Conservation (phyloP, 2,797 vertebrate genomes). For the Alexandromys oeconomus region DNA sequence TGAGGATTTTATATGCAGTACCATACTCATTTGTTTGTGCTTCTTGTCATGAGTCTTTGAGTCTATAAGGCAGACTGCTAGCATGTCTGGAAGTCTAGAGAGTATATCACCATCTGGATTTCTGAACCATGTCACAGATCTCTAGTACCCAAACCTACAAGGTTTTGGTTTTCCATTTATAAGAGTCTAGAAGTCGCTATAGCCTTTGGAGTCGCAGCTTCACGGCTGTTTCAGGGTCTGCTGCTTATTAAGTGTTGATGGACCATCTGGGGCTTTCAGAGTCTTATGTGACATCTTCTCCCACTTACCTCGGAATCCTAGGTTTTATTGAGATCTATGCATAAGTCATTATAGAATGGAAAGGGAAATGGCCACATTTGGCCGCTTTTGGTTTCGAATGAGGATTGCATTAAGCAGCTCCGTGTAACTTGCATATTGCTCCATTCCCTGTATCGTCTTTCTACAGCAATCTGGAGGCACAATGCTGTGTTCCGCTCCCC, state of each 20-base stretch:
- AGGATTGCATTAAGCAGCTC: neutral
- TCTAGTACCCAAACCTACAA: slow-evolving; percentile 60
- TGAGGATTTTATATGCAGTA: slow-evolving; percentile 27
- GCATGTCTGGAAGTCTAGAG: neutral
- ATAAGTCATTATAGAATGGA: slow-evolving; percentile 39
- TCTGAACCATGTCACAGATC: slow-evolving; percentile 67
- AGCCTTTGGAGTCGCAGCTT: slow-evolving; percentile 69
- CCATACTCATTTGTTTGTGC: neutral
- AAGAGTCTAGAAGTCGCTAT: slow-evolving; percentile 52
- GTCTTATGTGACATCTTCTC: slow-evolving; percentile 74
- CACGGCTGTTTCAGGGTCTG: slow-evolving; percentile 67
- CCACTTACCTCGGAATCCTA: slow-evolving; percentile 76
- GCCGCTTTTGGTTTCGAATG: slow-evolving; percentile 50
- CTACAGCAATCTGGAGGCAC: neutral
- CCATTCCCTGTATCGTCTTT: neutral
- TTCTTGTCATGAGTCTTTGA: slow-evolving; percentile 5
- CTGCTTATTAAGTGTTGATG: slow-evolving; percentile 84
- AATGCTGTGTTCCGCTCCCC: neutral
- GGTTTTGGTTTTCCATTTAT: slow-evolving; percentile 62
- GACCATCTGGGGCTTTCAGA: slow-evolving; percentile 78
- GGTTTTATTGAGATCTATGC: slow-evolving; percentile 33
- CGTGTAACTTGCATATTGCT: neutral
- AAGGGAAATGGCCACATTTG: neutral
- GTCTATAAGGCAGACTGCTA: neutral
- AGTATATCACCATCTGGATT: slow-evolving; percentile 65